Evolutionary conservation across 2,113 vertebrate species (phyloP), one percentile per base, ranked within the genome.

Genomic region (Phocoena sinus): DNA sequence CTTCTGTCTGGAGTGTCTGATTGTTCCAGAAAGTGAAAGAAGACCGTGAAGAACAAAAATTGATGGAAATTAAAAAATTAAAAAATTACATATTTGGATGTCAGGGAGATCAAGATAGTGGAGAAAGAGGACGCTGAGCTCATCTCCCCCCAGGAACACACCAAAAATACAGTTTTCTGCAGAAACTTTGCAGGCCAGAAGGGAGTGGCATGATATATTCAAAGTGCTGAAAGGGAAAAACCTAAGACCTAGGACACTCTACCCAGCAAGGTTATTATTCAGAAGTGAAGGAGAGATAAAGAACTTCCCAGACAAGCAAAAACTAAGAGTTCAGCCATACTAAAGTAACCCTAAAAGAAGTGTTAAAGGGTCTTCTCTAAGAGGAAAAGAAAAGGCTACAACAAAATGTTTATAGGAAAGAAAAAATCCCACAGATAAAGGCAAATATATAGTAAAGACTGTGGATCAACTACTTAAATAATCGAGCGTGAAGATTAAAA

Each of bases 21-120:
- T 92, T 91, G 73, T 94, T 86, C 33, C 23, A 91, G 20, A 68
- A 91, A 63, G 12, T 96, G 47, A 84, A 87, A 74, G 44, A 84
- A 65, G 12, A 90, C 41, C 1, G 0, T 12, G 15, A 94, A 47
- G 71, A 67, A 36, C n/a, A 80, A 62, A 73, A 85, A 50, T 26
- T 89, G 53, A 86, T 20, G 47, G 56, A 95, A 91, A 47, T 60
- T 77, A 7, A 10, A 80, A 80, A 36, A 44, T 50, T 76, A 4
- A 65, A 33, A 65, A 58, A 36, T 8, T 58, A 11, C 23, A 36
- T n/a, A 80, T 5, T 5, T 25, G 21, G 21, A 80, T 58, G 21
- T 80, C 25, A 58, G 53, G 21, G 33, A 58, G n/a, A 15, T 80
- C 77, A 58, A 56, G 53, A 58, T 9, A 8, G 33, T 17, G 33